Percentiles rank a stretch among this genome's conserved stretches.
Conservation (phyloP, 2,888 invertebrate genomes). For the Parnassius smintheus region DNA sequence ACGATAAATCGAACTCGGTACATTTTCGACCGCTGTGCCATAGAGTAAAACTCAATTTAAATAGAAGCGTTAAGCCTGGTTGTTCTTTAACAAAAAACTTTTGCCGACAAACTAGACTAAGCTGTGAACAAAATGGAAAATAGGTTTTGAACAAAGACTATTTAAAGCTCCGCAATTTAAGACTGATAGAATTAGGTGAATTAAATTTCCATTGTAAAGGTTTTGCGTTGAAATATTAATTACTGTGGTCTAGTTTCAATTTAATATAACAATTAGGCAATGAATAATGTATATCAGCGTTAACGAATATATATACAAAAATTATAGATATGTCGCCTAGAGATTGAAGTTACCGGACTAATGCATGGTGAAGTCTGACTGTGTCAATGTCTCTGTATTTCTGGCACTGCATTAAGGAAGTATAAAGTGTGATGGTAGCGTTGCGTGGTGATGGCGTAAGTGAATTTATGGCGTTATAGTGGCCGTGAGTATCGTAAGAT, state of each 20-base stretch:
- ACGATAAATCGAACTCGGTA: slow-evolving; percentile 1
- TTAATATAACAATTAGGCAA: not conserved
- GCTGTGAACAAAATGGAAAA: slow-evolving; percentile 45
- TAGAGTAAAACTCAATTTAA: slow-evolving; percentile 11
- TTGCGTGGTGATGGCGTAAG: no score
- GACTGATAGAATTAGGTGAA: slow-evolving; percentile 27
- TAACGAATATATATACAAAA: not conserved
- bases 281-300: not conserved
- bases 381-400: no score
- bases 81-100: slow-evolving; percentile 28
- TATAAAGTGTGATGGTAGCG: no score
- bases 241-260: not conserved
- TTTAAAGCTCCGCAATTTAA: slow-evolving; percentile 13
- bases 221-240: slow-evolving; percentile 14
- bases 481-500: no score
- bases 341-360: no score
- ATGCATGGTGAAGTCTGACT: no score
- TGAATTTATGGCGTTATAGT: no score
- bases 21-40: not conserved
- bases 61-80: slow-evolving; percentile 22
- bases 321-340: no score
- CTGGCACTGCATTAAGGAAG: no score
- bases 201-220: slow-evolving; percentile 17
- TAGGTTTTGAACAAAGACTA: slow-evolving; percentile 39
- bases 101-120: slow-evolving; percentile 39